Conservation (phyloP, 2,888 invertebrate genomes). For the Tetragonula carbonaria region DNA sequence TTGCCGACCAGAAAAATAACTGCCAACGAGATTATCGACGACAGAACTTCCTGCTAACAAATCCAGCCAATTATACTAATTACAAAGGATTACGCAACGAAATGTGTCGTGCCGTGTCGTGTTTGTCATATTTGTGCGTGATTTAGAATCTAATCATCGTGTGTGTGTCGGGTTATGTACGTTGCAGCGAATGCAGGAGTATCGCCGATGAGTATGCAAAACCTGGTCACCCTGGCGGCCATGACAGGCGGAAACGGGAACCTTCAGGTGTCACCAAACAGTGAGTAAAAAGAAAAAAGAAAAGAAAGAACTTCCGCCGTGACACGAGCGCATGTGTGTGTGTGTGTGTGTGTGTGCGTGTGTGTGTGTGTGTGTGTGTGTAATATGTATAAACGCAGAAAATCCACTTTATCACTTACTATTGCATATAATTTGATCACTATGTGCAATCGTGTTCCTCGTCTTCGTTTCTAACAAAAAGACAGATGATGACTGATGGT, state of each 20-base stretch:
- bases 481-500: neutral
- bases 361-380: too few relatives aligned
- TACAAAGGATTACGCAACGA: neutral
- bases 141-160: conserved; percentile 16
- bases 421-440: neutral
- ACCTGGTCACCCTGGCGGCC: conserved; percentile 94
- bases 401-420: neutral
- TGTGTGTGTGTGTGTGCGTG: too few relatives aligned
- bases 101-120: neutral
- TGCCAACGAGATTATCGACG: neutral
- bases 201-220: conserved; percentile 94
- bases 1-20: neutral
- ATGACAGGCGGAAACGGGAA: conserved; percentile 87
- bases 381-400: neutral
- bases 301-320: conserved; percentile 31
- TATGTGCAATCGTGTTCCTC: conserved; percentile 1
- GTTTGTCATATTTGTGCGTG: neutral
- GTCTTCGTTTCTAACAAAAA: neutral
- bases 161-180: conserved; percentile 25
- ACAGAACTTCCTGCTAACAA: neutral
- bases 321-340: conserved; percentile 1
- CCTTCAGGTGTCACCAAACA: conserved; percentile 85
- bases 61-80: neutral
- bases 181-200: conserved; percentile 81
- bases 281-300: conserved; percentile 81